A percentile compares a stretch with the other conserved stretches of the same genome.
Conservation (phyloP, 2,113 vertebrate species). For the Neolamprologus kungweensis region DNA sequence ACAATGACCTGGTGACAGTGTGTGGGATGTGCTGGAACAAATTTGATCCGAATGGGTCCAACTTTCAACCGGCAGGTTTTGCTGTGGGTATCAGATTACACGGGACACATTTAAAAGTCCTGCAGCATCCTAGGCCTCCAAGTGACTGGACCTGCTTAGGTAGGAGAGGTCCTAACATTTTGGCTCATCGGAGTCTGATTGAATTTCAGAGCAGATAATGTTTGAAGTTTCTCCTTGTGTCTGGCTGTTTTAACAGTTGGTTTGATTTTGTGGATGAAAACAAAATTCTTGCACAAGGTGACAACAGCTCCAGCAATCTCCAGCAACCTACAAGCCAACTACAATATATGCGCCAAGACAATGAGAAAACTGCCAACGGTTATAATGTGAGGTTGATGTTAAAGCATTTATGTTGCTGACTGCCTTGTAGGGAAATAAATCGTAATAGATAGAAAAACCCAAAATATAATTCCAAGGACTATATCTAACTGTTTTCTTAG, state of each 20-base stretch:
- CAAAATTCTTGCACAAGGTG: not conserved
- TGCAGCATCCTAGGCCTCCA: not conserved
- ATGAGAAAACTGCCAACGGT: slow-evolving; percentile 8
- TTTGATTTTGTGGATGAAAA: not conserved
- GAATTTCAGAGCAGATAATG: not conserved
- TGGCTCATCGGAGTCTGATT: not conserved
- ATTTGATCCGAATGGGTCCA: not conserved
- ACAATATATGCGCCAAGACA: not conserved
- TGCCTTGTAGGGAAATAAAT: slow-evolving; percentile 17
- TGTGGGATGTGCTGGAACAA: not conserved
- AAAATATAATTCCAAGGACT: not conserved
- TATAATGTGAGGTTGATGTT: not conserved
- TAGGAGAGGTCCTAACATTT: not conserved
- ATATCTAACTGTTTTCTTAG: not conserved
- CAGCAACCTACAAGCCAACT: not conserved
- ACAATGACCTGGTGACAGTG: not conserved
- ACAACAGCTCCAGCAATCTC: not conserved
- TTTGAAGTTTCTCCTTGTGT: not conserved
- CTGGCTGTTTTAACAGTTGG: not conserved
- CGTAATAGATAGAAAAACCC: not conserved
- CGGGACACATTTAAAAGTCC: not conserved
- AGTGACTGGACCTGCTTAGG: not conserved
- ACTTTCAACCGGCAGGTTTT: not conserved
- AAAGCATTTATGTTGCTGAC: not conserved
- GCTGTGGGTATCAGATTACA: not conserved